A percentile compares a stretch with the other conserved stretches of the same genome.
phyloP scores from a whole-genome alignment of 2,113 vertebrate genomes.

The Ovis canadensis region DNA sequence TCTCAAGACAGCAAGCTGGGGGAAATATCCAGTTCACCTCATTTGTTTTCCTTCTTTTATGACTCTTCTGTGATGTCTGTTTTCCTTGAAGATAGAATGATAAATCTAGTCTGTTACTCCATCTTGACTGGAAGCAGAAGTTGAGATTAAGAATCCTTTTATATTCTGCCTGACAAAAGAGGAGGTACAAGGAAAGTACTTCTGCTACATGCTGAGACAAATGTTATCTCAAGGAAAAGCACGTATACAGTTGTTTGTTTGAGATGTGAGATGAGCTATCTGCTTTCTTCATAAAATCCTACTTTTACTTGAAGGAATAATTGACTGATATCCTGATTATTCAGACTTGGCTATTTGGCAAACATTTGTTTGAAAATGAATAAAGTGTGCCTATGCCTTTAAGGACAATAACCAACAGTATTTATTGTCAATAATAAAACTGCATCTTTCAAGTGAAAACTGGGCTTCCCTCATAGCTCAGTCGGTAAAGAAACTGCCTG shows the following conservation, averaged over 20 bases:
- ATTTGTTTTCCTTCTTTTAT: background rate
- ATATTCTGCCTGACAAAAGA: background rate
- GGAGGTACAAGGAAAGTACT: background rate
- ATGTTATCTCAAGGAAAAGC: background rate
- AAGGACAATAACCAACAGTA: background rate
- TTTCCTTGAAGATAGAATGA: background rate
- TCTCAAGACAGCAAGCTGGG: background rate
- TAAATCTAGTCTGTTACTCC: background rate
- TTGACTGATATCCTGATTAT: background rate
- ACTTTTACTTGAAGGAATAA: slow-evolving; percentile 24
- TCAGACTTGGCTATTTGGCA: background rate
- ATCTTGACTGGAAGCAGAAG: background rate
- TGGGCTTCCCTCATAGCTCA: background rate
- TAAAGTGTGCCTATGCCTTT: background rate
- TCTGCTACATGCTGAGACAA: background rate
- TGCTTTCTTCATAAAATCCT: background rate
- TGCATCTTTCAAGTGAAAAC: slow-evolving; percentile 19
- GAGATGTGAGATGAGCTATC: background rate
- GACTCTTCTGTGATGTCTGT: background rate
- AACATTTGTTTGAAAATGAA: background rate
- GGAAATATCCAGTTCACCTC: background rate
- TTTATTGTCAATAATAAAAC: slow-evolving; percentile 32
- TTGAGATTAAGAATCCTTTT: background rate
- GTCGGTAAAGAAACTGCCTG: background rate
- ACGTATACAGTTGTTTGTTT: background rate